Conservation (phyloP, 2,113 vertebrate genomes). For the Oryctolagus cuniculus region mOryCun1.1 NC_091443.1:25378001-25378500, state of each 20-base stretch:
- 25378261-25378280: constrained; percentile 1
- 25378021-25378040: constrained; percentile 2
- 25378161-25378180: neutral
- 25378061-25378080: neutral
- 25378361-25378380: neutral
- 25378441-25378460: constrained; percentile 16
- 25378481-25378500: neutral
- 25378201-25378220: neutral
- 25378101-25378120: constrained; percentile 24
- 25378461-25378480: neutral
- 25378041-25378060: neutral
- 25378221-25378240: neutral
- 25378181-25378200: neutral
- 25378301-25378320: neutral
- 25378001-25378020: constrained; percentile 19
- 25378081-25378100: constrained; percentile 4
- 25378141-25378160: neutral
- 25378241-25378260: neutral
- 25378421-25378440: neutral
- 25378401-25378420: neutral
- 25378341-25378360: neutral
- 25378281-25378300: neutral
- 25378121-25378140: constrained; percentile 18
- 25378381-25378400: neutral
- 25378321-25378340: neutral